These are phyloP conservation scores for Rhagologus leucostigma DNA, from an alignment of 2,113 vertebrate genomes.

Conservation along the genomic window DNA sequence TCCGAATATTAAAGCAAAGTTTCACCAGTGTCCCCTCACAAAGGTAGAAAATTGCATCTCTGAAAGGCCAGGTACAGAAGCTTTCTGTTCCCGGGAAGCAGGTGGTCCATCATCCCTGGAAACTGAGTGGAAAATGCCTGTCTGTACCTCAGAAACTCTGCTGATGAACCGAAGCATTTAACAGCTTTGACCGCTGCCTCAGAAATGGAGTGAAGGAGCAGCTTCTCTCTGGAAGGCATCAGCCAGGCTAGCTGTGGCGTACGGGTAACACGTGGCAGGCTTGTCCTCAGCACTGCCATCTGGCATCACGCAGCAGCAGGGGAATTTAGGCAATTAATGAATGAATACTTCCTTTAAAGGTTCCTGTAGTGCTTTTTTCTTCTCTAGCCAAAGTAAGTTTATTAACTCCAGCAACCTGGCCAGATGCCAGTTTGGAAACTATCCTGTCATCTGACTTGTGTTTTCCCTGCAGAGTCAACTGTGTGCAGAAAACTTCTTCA, in stretches of 20 bases:
- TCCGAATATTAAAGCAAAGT: not conserved
- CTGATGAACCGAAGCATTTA: not conserved
- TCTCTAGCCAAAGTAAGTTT: not conserved
- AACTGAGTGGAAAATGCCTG: not conserved
- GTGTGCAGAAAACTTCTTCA: accelerated
- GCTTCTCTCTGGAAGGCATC: not conserved
- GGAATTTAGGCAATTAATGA: not conserved
- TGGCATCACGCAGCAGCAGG: not conserved
- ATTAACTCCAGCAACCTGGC: not conserved
- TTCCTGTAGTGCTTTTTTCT: not conserved
- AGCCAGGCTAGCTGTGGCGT: accelerated
- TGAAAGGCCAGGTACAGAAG: not conserved
- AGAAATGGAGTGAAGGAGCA: accelerated
- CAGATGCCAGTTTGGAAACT: not conserved
- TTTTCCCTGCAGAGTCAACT: not conserved
- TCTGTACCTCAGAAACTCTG: not conserved
- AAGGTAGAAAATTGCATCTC: not conserved
- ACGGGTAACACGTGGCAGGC: not conserved
- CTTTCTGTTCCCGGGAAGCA: accelerated
- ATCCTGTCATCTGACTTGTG: not conserved
- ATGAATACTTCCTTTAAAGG: not conserved
- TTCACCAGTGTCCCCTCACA: not conserved
- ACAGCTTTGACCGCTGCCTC: accelerated
- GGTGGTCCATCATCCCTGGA: not conserved
- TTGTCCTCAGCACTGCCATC: not conserved